phyloP scores from a whole-genome alignment of 2,797 vertebrate genomes.

The Emys orbicularis region DNA sequence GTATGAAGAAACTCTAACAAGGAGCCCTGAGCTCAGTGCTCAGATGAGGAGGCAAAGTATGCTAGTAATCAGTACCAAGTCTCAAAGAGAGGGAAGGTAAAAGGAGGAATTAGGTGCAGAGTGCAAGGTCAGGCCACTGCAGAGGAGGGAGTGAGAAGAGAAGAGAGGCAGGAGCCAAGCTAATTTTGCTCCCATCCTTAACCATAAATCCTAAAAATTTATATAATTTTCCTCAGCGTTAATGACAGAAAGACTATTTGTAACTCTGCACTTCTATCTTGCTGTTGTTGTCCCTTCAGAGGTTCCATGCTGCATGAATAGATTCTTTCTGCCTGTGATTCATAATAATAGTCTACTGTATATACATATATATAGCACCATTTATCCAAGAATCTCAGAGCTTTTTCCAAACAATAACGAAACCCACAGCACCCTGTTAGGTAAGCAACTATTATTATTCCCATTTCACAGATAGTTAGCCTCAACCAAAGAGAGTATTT shows the following conservation, averaged over 20 bases:
- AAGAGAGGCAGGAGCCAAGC: background rate
- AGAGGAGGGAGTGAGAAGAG: background rate
- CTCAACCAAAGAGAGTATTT: background rate
- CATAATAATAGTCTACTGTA: background rate
- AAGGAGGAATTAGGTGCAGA: background rate
- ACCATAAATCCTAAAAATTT: background rate
- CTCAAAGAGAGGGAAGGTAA: background rate
- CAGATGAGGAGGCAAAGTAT: background rate
- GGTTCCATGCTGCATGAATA: background rate
- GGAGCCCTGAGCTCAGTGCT: background rate
- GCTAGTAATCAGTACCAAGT: conserved; percentile 37
- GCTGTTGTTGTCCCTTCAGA: background rate
- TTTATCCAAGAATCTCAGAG: background rate
- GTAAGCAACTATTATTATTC: background rate
- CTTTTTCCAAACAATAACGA: background rate
- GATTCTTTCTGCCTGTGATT: background rate
- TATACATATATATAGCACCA: background rate
- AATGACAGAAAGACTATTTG: conserved; percentile 14
- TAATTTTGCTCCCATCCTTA: background rate
- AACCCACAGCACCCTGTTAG: background rate
- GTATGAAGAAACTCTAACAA: background rate
- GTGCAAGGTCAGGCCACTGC: background rate
- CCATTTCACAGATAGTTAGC: background rate
- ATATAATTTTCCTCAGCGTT: background rate
- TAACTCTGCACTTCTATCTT: background rate